Percentiles rank a stretch among this genome's conserved stretches.
These are phyloP conservation scores for Melinaea menophilus DNA, from an alignment of 2,888 invertebrate species.

Conservation along the genomic window DNA sequence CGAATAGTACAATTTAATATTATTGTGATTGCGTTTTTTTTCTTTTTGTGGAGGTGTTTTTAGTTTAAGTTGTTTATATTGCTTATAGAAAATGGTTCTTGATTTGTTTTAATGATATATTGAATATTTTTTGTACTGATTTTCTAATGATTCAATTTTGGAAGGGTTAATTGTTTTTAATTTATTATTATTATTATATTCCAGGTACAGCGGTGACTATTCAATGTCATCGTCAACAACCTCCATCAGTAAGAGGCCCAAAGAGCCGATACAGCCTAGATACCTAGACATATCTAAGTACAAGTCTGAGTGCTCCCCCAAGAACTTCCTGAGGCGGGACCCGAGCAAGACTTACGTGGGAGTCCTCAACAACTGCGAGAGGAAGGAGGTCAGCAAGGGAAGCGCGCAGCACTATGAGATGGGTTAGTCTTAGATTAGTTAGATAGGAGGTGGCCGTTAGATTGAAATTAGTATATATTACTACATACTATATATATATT, in stretches of 20 bases:
- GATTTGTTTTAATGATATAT: background rate
- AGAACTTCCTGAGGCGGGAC: slow-evolving; percentile 74
- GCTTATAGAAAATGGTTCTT: too few relatives aligned
- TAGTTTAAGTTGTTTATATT: too few relatives aligned
- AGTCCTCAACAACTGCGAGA: slow-evolving; percentile 44
- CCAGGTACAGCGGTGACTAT: slow-evolving; percentile 72
- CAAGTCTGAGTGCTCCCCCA: slow-evolving; percentile 70
- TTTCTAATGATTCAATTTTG: too few relatives aligned
- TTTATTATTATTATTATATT: slow-evolving; percentile 3
- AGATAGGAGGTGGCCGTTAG: too few relatives aligned
- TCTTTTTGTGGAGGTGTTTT: too few relatives aligned
- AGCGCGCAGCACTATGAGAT: slow-evolving; percentile 67
- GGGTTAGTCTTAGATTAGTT: slow-evolving; percentile 48
- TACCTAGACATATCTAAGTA: slow-evolving; percentile 81
- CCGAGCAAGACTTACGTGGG: slow-evolving; percentile 75
- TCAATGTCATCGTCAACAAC: slow-evolving; percentile 73
- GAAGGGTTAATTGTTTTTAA: too few relatives aligned
- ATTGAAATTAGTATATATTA: too few relatives aligned
- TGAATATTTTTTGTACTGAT: too few relatives aligned
- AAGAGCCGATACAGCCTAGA: slow-evolving; percentile 56
- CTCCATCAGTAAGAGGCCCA: slow-evolving; percentile 53
- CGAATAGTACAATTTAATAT: too few relatives aligned
- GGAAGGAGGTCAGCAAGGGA: slow-evolving; percentile 50
- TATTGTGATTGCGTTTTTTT: too few relatives aligned
- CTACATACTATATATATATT: too few relatives aligned